Conservation (phyloP, 2,113 vertebrate species). For the Indicator indicator region DNA sequence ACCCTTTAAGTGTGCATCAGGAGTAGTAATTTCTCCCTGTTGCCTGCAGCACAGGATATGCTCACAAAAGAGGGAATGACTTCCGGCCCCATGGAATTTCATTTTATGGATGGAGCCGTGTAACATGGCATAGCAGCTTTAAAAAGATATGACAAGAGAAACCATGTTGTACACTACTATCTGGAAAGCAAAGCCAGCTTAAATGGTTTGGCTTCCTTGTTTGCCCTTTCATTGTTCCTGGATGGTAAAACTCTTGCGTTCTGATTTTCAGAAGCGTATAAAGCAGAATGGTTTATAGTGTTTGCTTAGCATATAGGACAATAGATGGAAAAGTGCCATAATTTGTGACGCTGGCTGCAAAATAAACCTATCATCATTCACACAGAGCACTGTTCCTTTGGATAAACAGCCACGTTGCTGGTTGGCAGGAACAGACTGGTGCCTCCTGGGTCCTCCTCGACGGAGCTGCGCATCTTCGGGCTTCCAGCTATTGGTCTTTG, state of each 20-base stretch:
- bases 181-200: constrained; percentile 17
- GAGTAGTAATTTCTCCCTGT: constrained; percentile 35
- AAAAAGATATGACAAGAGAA: constrained; percentile 7
- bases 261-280: constrained; percentile 57
- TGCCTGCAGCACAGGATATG: constrained; percentile 34
- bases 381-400: constrained; percentile 2
- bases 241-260: not conserved
- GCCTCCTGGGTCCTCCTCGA: not conserved
- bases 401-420: constrained; percentile 18
- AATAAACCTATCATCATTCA: constrained; percentile 46
- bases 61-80: constrained; percentile 23
- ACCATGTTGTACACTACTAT: not conserved
- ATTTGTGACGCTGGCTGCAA: constrained; percentile 55
- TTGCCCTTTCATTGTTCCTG: constrained; percentile 52
- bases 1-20: constrained; percentile 52
- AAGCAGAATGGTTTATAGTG: constrained; percentile 32
- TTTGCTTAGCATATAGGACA: constrained; percentile 64
- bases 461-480: not conserved
- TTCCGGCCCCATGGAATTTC: constrained; percentile 6
- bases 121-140: not conserved
- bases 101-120: constrained; percentile 56
- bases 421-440: not conserved
- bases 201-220: constrained; percentile 8
- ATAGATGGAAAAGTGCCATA: constrained; percentile 58
- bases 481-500: not conserved